phyloP scores from a whole-genome alignment of 2,888 invertebrate species.

The Harmothoe impar region DNA sequence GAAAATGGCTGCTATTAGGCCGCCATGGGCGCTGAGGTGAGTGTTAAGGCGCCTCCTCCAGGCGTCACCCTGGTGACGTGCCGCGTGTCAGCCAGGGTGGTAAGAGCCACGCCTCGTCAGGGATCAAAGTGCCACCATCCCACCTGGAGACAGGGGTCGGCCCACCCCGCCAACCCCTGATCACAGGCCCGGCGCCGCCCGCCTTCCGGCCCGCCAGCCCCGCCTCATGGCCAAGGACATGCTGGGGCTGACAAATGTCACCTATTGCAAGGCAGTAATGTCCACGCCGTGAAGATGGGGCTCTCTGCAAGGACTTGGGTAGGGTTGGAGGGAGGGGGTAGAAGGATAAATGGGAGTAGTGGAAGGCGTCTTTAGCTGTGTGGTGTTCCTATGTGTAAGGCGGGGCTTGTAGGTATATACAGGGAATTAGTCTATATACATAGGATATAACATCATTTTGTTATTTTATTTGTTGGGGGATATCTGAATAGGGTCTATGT shows the following conservation, averaged over 20 bases:
- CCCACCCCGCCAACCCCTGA: neutral
- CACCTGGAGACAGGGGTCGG: constrained; percentile 6
- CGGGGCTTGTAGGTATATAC: no score
- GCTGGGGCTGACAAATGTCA: constrained; percentile 1
- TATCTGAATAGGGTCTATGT: no score
- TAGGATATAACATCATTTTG: no score
- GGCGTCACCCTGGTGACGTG: constrained; percentile 28
- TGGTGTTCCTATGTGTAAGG: no score
- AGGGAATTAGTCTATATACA: no score
- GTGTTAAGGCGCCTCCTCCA: constrained; percentile 3
- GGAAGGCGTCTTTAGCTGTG: no score
- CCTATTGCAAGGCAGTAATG: neutral
- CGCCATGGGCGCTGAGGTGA: neutral
- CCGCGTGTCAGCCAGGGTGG: constrained; percentile 8
- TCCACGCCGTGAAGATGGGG: no score
- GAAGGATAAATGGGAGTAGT: no score
- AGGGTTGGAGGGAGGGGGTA: no score
- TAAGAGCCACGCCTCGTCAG: constrained; percentile 21
- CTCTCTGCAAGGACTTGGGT: no score
- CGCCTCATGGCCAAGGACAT: neutral
- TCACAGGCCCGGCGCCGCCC: constrained; percentile 2
- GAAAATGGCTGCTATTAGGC: neutral
- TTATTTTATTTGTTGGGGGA: no score
- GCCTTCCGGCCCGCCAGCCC: neutral
- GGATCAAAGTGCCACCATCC: neutral